These are phyloP conservation scores for Hydrophis major DNA, from an alignment of 2,797 vertebrate genomes.

Conservation along the genomic window DNA sequence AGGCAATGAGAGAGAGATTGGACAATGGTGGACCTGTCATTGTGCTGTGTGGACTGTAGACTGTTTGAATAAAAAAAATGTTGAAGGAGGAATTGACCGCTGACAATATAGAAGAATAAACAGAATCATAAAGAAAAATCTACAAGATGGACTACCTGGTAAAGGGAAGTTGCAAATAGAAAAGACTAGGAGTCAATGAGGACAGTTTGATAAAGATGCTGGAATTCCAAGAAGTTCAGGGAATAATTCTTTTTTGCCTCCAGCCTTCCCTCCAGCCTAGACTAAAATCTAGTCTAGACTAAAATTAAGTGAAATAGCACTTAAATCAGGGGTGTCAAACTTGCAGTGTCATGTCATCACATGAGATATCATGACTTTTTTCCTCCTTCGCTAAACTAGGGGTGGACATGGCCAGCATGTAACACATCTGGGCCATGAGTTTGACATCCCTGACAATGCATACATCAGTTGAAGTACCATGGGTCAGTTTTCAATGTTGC, in stretches of 20 bases:
- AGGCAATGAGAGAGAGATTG: background rate
- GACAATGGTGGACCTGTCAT: background rate
- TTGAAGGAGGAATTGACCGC: background rate
- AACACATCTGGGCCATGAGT: too few relatives aligned
- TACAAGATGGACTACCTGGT: background rate
- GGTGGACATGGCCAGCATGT: too few relatives aligned
- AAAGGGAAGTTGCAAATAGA: background rate
- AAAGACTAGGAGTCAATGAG: background rate
- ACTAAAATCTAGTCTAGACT: too few relatives aligned
- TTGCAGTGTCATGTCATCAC: too few relatives aligned
- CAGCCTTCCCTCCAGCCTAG: background rate
- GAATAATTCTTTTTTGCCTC: background rate
- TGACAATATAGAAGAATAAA: background rate
- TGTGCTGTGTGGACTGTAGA: background rate
- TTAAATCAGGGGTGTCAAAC: too few relatives aligned
- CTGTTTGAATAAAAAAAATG: background rate
- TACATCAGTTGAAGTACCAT: background rate
- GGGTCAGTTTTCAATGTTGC: background rate
- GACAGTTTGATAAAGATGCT: background rate
- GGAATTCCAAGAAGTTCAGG: too few relatives aligned
- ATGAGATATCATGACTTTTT: too few relatives aligned
- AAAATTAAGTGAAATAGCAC: background rate
- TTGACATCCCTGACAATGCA: background rate
- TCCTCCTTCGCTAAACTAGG: too few relatives aligned
- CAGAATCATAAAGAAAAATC: background rate